A percentile compares a stretch with the other conserved stretches of the same genome.
Conservation (phyloP, 2,888 invertebrate genomes). For the Buathra laborator region DNA sequence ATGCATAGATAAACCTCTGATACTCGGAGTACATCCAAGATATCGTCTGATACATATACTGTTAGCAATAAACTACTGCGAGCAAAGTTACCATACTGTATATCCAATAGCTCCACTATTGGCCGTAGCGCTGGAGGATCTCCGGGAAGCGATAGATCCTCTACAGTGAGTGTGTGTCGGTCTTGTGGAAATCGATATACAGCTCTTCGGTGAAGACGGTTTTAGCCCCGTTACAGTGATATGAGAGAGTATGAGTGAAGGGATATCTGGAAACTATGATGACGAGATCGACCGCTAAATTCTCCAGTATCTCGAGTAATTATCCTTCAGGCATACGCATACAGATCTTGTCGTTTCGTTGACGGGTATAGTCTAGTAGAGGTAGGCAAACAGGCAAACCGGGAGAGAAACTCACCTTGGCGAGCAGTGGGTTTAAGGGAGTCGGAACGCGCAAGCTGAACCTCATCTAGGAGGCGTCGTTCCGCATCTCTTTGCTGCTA, state of each 20-base stretch:
- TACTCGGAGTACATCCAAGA: slow-evolving; percentile 47
- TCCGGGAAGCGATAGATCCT: slow-evolving; percentile 27
- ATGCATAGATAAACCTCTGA: slow-evolving; percentile 57
- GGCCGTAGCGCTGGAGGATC: slow-evolving; percentile 12
- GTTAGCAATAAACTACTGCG: slow-evolving; percentile 50
- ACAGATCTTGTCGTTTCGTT: slow-evolving; percentile 14
- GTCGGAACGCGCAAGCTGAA: slow-evolving; percentile 8
- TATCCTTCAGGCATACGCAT: slow-evolving; percentile 30
- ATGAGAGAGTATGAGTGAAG: neutral
- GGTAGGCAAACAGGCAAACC: slow-evolving; percentile 12
- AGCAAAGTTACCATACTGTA: slow-evolving; percentile 40
- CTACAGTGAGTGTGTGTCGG: neutral
- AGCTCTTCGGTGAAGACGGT: neutral
- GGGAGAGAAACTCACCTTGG: slow-evolving; percentile 20
- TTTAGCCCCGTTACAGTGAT: neutral
- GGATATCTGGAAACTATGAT: slow-evolving; percentile 26
- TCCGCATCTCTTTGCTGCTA: neutral
- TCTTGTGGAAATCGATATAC: slow-evolving; percentile 25
- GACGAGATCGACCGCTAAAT: slow-evolving; percentile 38
- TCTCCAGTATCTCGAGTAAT: slow-evolving; percentile 30
- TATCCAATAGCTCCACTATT: slow-evolving; percentile 21
- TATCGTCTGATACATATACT: slow-evolving; percentile 25
- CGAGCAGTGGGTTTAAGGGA: neutral
- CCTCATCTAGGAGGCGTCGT: slow-evolving; percentile 23
- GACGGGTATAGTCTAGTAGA: slow-evolving; percentile 20